Conservation (phyloP, 1,140 invertebrate genomes). For the Atta cephalotes region DNA sequence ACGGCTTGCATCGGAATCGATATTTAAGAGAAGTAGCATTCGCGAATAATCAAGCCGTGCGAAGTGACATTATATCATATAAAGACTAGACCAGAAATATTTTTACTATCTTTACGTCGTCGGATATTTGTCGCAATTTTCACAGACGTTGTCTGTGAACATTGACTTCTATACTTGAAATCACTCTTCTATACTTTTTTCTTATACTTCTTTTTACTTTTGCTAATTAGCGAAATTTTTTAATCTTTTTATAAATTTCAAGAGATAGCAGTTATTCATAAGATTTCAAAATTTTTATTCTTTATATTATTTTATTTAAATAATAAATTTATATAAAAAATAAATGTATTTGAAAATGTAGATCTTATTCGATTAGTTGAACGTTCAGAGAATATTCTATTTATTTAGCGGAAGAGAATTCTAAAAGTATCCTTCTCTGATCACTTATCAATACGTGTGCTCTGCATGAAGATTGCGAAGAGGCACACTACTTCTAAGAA, state of each 20-base stretch:
- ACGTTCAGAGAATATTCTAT: neutral
- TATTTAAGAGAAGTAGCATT: constrained; percentile 54
- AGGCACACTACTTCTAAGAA: constrained; percentile 36
- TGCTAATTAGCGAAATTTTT: neutral
- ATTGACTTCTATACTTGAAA: neutral
- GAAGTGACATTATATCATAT: constrained; percentile 12
- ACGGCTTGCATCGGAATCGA: constrained; percentile 60
- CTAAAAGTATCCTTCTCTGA: neutral
- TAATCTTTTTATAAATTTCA: neutral
- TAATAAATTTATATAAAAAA: neutral
- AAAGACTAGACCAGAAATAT: constrained; percentile 10
- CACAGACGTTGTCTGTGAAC: neutral
- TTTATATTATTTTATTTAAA: neutral
- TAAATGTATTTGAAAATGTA: neutral
- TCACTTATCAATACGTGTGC: neutral
- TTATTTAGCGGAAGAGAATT: neutral
- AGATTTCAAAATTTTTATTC: neutral
- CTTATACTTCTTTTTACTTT: neutral
- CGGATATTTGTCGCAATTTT: constrained; percentile 1
- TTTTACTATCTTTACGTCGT: neutral
- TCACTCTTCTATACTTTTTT: too few relatives aligned
- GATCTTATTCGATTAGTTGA: neutral
- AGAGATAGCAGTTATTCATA: neutral
- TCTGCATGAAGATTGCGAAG: neutral
- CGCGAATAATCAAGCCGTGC: constrained; percentile 3